Evolutionary conservation across 1,140 invertebrate genomes (phyloP).

Genomic region (Leptopilina clavipes): DNA sequence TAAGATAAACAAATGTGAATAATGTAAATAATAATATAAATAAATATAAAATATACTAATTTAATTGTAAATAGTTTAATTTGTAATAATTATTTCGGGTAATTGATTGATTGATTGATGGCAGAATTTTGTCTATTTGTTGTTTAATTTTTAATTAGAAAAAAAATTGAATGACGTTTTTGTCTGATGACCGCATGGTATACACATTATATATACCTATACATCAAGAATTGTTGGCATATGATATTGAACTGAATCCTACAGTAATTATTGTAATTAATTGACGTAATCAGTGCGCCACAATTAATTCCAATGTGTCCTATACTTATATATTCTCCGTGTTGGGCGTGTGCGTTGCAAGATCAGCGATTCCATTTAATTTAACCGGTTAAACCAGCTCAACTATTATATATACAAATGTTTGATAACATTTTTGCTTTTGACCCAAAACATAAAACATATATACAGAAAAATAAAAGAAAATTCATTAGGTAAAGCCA

Average conservation of each 20-base stretch:
- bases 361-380: slow-evolving; percentile 25
- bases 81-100: too few species aligned
- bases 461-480: not conserved
- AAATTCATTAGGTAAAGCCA: too few species aligned
- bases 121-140: too few species aligned
- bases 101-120: too few species aligned
- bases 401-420: not conserved
- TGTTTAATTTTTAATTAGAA: too few species aligned
- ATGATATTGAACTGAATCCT: slow-evolving; percentile 29
- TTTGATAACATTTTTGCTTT: not conserved
- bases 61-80: too few species aligned
- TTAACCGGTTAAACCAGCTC: slow-evolving; percentile 16
- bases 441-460: not conserved
- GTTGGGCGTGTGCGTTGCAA: slow-evolving; percentile 1
- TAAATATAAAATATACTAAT: too few species aligned
- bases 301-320: slow-evolving; percentile 11
- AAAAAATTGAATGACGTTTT: too few species aligned
- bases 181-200: not conserved
- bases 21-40: too few species aligned
- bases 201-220: not conserved
- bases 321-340: not conserved
- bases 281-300: slow-evolving; percentile 27
- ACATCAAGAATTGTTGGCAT: slow-evolving; percentile 6
- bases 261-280: slow-evolving; percentile 27
- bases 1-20: too few species aligned